Conservation (phyloP, 1,140 invertebrate species). For the Bombus huntii region DNA sequence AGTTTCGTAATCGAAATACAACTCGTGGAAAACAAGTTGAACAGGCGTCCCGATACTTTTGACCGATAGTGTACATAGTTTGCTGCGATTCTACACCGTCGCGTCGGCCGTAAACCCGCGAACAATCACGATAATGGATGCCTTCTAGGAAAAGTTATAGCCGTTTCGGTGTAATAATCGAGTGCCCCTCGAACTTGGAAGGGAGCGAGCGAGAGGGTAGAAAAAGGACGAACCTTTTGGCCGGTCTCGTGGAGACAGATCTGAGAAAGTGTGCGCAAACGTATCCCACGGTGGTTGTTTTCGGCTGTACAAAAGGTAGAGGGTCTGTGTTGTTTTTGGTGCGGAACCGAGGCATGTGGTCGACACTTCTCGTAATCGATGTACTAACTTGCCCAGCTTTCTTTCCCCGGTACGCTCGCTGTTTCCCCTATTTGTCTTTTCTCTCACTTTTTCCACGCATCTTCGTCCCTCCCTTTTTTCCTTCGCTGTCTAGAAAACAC, state of each 20-base stretch:
- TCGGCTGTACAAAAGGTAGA: not conserved
- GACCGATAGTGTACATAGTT: too few relatives aligned
- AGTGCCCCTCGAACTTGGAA: not conserved
- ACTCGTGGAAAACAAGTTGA: too few relatives aligned
- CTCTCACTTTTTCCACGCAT: not conserved
- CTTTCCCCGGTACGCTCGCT: not conserved
- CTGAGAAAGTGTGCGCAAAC: slow-evolving; percentile 14
- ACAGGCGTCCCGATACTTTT: too few relatives aligned
- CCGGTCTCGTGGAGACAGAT: not conserved
- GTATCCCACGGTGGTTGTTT: slow-evolving; percentile 32
- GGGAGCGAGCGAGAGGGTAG: not conserved
- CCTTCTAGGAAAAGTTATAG: slow-evolving; percentile 20
- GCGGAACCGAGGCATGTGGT: slow-evolving; percentile 17
- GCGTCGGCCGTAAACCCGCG: slow-evolving; percentile 3
- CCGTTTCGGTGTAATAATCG: slow-evolving; percentile 25
- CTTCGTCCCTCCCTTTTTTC: not conserved
- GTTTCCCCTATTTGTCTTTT: not conserved
- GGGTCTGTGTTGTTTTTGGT: slow-evolving; percentile 11
- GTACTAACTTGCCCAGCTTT: slow-evolving; percentile 10
- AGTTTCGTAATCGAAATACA: too few relatives aligned
- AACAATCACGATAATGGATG: slow-evolving; percentile 26
- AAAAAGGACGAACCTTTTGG: not conserved
- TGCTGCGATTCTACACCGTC: not conserved
- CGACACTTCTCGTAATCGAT: slow-evolving; percentile 33
- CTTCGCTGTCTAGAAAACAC: not conserved